phyloP scores from a whole-genome alignment of 1,140 invertebrate species.

The Dreissena rostriformis region DNA sequence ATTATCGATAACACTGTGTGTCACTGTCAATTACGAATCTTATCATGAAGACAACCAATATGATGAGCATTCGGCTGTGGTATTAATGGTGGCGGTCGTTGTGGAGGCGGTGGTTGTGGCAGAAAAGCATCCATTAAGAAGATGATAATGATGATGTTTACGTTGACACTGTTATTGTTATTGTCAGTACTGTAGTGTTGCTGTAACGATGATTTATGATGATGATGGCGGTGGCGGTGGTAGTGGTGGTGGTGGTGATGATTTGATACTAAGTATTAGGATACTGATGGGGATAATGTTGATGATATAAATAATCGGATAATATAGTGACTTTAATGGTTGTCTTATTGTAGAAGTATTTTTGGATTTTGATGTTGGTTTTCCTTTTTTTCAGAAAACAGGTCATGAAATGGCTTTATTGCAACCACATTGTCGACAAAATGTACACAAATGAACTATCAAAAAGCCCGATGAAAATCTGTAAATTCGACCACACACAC shows the following conservation, averaged over 20 bases:
- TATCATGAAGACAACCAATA: neutral
- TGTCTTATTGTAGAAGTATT: neutral
- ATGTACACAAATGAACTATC: neutral
- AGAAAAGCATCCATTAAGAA: too few species aligned
- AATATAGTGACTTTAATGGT: neutral
- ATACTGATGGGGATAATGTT: neutral
- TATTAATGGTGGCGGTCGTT: too few species aligned
- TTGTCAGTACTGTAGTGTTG: too few species aligned
- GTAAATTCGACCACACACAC: constrained; percentile 1
- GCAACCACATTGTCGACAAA: neutral
- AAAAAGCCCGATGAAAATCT: neutral
- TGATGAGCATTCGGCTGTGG: too few species aligned
- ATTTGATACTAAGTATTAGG: too few species aligned
- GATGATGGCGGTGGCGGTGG: too few species aligned
- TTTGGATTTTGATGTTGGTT: neutral
- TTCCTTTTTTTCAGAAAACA: neutral
- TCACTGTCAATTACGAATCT: neutral
- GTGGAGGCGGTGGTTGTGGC: too few species aligned
- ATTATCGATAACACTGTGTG: neutral
- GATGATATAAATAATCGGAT: neutral
- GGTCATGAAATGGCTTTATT: neutral
- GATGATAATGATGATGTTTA: too few species aligned
- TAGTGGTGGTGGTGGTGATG: too few species aligned
- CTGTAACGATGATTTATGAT: too few species aligned
- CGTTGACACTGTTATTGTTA: too few species aligned